Evolutionary conservation across 2,888 invertebrate species (phyloP).

Genomic region (Hermaeophaga mercurialis): DNA sequence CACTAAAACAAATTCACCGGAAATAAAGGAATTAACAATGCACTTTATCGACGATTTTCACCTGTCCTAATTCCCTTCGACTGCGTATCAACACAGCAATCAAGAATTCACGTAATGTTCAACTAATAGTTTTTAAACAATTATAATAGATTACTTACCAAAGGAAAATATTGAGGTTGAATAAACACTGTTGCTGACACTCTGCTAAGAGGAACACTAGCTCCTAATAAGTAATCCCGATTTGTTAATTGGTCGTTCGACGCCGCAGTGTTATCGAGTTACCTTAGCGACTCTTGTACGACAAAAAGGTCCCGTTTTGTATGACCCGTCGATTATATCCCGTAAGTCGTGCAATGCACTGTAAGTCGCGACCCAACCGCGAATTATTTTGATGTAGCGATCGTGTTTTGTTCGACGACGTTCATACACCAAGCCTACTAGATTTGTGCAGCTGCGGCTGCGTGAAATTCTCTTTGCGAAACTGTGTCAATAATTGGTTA

Average conservation of each 20-base stretch:
- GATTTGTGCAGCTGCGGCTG: neutral
- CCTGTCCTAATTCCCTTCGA: constrained; percentile 11
- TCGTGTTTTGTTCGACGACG: constrained; percentile 18
- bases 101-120: too few species aligned
- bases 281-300: constrained; percentile 1
- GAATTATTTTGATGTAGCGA: constrained; percentile 30
- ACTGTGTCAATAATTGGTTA: constrained; percentile 29
- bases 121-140: too few species aligned
- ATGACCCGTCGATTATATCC: constrained; percentile 14
- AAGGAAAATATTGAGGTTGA: neutral
- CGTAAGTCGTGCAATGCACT: constrained; percentile 18
- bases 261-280: constrained; percentile 10
- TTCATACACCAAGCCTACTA: constrained; percentile 3
- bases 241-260: constrained; percentile 13
- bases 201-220: too few species aligned
- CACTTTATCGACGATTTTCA: constrained; percentile 18
- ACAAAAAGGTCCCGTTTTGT: constrained; percentile 4
- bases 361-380: constrained; percentile 27
- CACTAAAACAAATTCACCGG: constrained; percentile 11
- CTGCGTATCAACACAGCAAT: neutral
- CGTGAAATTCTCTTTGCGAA: too few species aligned
- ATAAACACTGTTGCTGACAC: constrained; percentile 3
- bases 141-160: neutral
- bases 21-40: constrained; percentile 5
- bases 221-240: too few species aligned